These are phyloP conservation scores for Forbesichthys agassizii DNA, from an alignment of 2,113 vertebrate genomes.

Conservation along the genomic window DNA sequence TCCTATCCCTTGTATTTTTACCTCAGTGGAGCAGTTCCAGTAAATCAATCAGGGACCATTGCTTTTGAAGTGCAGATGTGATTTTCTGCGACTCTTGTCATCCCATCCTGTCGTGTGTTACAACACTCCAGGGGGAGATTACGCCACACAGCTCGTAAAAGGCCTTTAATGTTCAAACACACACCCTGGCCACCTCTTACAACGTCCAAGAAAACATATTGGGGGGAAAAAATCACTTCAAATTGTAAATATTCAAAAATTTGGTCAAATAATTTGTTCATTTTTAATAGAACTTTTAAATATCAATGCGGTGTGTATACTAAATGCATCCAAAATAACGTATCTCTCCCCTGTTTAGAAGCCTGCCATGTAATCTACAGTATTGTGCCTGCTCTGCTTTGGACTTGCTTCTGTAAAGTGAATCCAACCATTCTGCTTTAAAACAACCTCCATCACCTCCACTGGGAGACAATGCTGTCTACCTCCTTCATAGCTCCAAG, in stretches of 20 bases:
- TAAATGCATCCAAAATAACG: too few species aligned
- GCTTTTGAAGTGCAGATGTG: conserved; percentile 67
- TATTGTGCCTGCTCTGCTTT: background rate
- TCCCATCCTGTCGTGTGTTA: conserved; percentile 60
- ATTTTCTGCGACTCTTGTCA: conserved; percentile 60
- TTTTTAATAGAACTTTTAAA: background rate
- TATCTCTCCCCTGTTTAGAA: too few species aligned
- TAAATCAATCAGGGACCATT: conserved; percentile 60
- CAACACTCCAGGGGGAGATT: conserved; percentile 64
- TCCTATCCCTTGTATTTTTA: conserved; percentile 16
- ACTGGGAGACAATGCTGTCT: conserved; percentile 46
- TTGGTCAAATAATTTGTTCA: background rate
- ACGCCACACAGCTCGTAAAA: conserved; percentile 62
- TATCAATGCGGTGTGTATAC: too few species aligned
- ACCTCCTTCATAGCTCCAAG: conserved; percentile 53
- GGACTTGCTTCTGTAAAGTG: conserved; percentile 1
- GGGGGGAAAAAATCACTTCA: background rate
- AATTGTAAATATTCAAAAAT: background rate
- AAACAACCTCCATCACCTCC: conserved; percentile 35
- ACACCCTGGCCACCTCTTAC: conserved; percentile 25
- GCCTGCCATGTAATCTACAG: too few species aligned
- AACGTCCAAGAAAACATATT: conserved; percentile 17
- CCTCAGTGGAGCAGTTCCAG: conserved; percentile 47
- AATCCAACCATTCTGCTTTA: conserved; percentile 21
- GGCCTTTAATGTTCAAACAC: conserved; percentile 59